A percentile compares a stretch with the other conserved stretches of the same genome.
Conservation (phyloP, 2,797 vertebrate species). For the Poecilia gillii region DNA sequence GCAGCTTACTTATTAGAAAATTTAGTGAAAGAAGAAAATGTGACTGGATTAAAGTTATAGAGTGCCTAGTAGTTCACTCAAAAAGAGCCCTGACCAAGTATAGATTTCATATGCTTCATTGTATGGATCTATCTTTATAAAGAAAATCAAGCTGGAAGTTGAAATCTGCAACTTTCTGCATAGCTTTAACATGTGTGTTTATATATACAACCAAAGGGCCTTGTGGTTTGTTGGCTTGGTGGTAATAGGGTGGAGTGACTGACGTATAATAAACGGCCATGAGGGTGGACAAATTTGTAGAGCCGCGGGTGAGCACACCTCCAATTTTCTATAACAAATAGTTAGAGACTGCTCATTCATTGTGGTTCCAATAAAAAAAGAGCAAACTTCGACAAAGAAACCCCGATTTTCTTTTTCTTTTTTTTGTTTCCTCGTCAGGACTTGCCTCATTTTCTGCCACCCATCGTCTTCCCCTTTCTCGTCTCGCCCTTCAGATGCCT, state of each 20-base stretch:
- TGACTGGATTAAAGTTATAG: not conserved
- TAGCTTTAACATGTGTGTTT: constrained; percentile 20
- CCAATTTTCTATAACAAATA: constrained; percentile 39
- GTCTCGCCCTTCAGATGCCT: not conserved
- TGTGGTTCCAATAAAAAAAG: constrained; percentile 5
- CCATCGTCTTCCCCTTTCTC: constrained; percentile 13
- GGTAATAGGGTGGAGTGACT: constrained; percentile 45
- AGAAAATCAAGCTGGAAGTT: constrained; percentile 12
- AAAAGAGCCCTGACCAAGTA: not conserved
- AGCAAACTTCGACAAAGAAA: constrained; percentile 15
- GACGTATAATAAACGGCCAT: constrained; percentile 26
- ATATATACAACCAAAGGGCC: constrained; percentile 9
- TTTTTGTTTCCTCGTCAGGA: constrained; percentile 6
- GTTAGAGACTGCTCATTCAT: constrained; percentile 10
- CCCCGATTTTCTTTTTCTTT: not conserved
- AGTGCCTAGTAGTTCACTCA: not conserved
- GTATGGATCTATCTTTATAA: not conserved
- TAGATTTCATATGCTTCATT: not conserved
- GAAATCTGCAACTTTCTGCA: constrained; percentile 9
- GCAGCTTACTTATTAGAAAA: not conserved
- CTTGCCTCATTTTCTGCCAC: constrained; percentile 16
- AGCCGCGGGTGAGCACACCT: constrained; percentile 19
- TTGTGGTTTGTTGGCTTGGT: constrained; percentile 34
- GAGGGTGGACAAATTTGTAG: constrained; percentile 17
- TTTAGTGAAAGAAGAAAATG: not conserved